phyloP scores from a whole-genome alignment of 2,888 invertebrate species.

The Poecilobothrus nobilitatus region DNA sequence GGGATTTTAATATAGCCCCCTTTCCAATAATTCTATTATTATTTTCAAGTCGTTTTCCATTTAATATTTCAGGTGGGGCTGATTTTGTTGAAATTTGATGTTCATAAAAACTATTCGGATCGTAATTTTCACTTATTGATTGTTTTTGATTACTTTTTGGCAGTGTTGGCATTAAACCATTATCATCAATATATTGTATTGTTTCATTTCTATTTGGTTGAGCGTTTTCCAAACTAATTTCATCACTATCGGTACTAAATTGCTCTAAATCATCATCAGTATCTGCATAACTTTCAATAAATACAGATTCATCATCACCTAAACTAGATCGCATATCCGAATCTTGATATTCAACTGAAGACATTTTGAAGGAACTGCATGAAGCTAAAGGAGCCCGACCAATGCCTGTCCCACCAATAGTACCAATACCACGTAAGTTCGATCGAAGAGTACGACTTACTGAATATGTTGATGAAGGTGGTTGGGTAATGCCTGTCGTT shows the following conservation, averaged over 20 bases:
- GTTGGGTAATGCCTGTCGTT: conserved; percentile 30
- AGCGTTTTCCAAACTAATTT: conserved; percentile 36
- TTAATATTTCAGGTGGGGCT: conserved; percentile 14
- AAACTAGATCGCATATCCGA: conserved; percentile 63
- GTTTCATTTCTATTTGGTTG: conserved; percentile 16
- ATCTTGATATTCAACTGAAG: conserved; percentile 58
- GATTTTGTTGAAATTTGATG: conserved; percentile 26
- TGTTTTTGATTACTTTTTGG: conserved; percentile 13
- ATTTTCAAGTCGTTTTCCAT: background rate
- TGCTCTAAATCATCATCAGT: conserved; percentile 80
- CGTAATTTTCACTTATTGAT: conserved; percentile 27
- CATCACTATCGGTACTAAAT: conserved; percentile 75
- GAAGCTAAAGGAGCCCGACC: conserved; percentile 67
- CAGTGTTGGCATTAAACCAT: background rate
- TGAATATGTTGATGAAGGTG: conserved; percentile 29
- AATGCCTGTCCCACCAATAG: conserved; percentile 36
- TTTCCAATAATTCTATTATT: conserved; percentile 15
- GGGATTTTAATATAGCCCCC: conserved; percentile 20
- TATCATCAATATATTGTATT: conserved; percentile 19
- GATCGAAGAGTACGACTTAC: conserved; percentile 26
- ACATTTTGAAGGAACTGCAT: conserved; percentile 67
- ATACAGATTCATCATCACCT: conserved; percentile 75
- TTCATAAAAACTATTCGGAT: background rate
- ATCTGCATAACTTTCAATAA: conserved; percentile 60
- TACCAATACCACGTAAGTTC: conserved; percentile 29